A percentile compares a stretch with the other conserved stretches of the same genome.
phyloP scores from a whole-genome alignment of 2,113 vertebrate species.

The Amphilophus citrinellus region DNA sequence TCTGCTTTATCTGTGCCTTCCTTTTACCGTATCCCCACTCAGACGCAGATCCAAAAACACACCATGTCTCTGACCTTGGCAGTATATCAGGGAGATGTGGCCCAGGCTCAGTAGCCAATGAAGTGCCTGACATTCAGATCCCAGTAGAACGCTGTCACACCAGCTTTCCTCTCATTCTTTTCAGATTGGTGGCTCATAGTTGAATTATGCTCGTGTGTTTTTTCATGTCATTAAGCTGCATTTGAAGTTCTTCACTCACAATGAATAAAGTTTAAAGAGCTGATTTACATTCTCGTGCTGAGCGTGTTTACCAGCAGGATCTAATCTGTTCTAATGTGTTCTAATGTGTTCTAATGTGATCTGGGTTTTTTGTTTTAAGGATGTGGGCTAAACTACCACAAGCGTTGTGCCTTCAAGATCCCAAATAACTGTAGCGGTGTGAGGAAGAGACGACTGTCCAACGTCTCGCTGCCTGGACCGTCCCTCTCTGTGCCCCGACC shows the following conservation, averaged over 20 bases:
- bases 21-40: background rate
- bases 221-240: slow-evolving; percentile 14
- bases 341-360: no score
- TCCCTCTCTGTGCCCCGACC: slow-evolving; percentile 90
- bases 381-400: slow-evolving; percentile 98
- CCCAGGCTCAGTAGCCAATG: background rate
- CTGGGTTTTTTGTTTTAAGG: slow-evolving; percentile 76
- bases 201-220: slow-evolving; percentile 1
- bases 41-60: slow-evolving; percentile 4
- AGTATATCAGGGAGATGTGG: slow-evolving; percentile 24
- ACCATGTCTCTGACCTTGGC: slow-evolving; percentile 14
- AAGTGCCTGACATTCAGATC: slow-evolving; percentile 51
- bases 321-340: no score
- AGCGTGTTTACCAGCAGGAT: background rate
- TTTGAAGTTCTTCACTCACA: slow-evolving; percentile 1
- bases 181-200: slow-evolving; percentile 18
- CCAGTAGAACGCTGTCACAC: slow-evolving; percentile 16
- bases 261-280: slow-evolving; percentile 1
- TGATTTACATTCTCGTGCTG: slow-evolving; percentile 12
- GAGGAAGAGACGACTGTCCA: slow-evolving; percentile 93
- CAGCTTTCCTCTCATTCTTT: slow-evolving; percentile 6
- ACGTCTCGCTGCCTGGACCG: slow-evolving; percentile 91
- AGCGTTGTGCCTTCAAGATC: slow-evolving; percentile 98
- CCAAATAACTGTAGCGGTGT: slow-evolving; percentile 98
- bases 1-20: background rate